Evolutionary conservation across 2,113 vertebrate genomes (phyloP).

Genomic region (Chaenocephalus aceratus): DNA sequence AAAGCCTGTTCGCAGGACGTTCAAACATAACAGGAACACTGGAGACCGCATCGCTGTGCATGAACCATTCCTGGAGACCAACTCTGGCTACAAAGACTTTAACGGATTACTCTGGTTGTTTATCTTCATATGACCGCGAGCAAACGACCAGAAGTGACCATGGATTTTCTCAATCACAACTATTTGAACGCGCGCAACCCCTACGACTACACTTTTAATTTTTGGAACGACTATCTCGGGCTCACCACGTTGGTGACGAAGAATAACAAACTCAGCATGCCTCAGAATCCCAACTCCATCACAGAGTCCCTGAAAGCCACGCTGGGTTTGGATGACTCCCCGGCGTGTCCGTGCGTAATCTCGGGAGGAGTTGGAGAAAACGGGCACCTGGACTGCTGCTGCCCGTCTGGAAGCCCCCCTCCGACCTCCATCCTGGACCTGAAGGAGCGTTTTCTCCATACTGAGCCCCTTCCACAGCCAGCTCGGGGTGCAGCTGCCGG

Average conservation of each 20-base stretch:
- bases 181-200: slow-evolving; percentile 85
- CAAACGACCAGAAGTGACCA: slow-evolving; percentile 64
- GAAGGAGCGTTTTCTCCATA: slow-evolving; percentile 86
- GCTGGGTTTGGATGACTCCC: slow-evolving; percentile 84
- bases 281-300: slow-evolving; percentile 86
- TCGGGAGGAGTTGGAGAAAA: slow-evolving; percentile 70
- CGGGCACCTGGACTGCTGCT: slow-evolving; percentile 83
- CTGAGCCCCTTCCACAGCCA: slow-evolving; percentile 84
- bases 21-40: slow-evolving; percentile 79
- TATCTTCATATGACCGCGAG: slow-evolving; percentile 47
- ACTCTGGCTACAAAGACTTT: slow-evolving; percentile 63
- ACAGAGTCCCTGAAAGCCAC: slow-evolving; percentile 88
- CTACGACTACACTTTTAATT: slow-evolving; percentile 89
- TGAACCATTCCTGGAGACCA: slow-evolving; percentile 58
- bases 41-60: slow-evolving; percentile 67
- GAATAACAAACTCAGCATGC: slow-evolving; percentile 80
- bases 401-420: slow-evolving; percentile 80
- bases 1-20: slow-evolving; percentile 69
- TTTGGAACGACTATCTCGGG: slow-evolving; percentile 89
- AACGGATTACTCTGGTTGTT: slow-evolving; percentile 76
- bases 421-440: slow-evolving; percentile 83
- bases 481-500: slow-evolving; percentile 70
- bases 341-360: slow-evolving; percentile 80
- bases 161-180: slow-evolving; percentile 89
- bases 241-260: slow-evolving; percentile 86